Conservation (phyloP, 2,797 vertebrate genomes). For the Simalia tracyae region DNA sequence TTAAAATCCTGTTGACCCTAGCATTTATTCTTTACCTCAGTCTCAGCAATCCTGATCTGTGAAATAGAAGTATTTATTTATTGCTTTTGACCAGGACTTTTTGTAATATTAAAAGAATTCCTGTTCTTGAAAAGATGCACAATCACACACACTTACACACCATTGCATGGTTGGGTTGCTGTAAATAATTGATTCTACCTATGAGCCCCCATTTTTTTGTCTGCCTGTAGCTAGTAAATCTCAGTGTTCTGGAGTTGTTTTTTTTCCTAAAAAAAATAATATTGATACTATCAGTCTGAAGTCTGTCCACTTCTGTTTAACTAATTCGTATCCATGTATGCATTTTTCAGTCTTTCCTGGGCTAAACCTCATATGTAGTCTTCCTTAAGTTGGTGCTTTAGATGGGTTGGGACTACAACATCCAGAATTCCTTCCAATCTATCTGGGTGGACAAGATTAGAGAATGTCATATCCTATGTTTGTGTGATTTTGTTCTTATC, state of each 20-base stretch:
- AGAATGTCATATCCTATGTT: not conserved
- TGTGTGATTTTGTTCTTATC: not conserved
- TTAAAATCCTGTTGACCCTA: not conserved
- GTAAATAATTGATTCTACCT: not conserved
- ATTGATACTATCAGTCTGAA: not conserved
- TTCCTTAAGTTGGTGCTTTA: not conserved
- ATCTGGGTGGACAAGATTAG: not conserved
- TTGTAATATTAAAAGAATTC: not conserved
- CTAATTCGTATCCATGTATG: not conserved
- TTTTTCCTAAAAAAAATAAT: not conserved
- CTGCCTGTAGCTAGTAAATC: not conserved
- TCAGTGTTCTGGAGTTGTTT: not conserved
- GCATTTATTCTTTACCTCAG: not conserved
- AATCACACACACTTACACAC: not conserved
- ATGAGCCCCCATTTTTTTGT: not conserved
- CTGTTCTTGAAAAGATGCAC: not conserved
- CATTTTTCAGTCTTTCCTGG: not conserved
- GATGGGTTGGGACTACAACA: not conserved
- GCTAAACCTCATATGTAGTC: not conserved
- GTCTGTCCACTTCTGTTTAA: not conserved
- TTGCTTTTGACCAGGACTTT: not conserved
- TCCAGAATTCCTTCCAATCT: not conserved
- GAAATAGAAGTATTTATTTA: not conserved
- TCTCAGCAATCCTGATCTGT: not conserved
- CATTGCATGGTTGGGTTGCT: not conserved